Percentiles rank a stretch among this genome's conserved stretches.
These are phyloP conservation scores for Aegithalos caudatus DNA, from an alignment of 2,113 vertebrate genomes.

Conservation along the genomic window DNA sequence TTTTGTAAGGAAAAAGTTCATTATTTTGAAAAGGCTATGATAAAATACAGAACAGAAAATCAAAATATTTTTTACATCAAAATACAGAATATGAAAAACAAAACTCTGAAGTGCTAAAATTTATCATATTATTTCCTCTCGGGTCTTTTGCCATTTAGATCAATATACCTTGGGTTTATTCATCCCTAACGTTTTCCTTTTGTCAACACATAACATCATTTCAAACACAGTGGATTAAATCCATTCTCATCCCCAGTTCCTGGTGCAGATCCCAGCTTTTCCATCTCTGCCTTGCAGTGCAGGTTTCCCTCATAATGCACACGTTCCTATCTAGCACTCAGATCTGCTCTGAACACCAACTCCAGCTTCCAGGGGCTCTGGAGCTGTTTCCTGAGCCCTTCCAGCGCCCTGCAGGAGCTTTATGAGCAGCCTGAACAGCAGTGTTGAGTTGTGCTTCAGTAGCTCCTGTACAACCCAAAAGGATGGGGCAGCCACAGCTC, in stretches of 20 bases:
- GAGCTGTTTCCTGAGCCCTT: background rate
- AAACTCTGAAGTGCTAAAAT: background rate
- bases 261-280: background rate
- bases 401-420: background rate
- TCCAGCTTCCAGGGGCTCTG: background rate
- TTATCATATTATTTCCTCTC: background rate
- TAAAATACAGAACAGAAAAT: background rate
- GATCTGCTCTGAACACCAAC: background rate
- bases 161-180: background rate
- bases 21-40: background rate
- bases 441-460: background rate
- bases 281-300: background rate
- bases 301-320: background rate
- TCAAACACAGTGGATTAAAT: background rate
- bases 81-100: background rate
- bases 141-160: background rate
- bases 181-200: background rate
- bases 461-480: background rate
- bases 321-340: rapidly evolving
- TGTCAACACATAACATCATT: background rate
- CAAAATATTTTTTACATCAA: background rate
- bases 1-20: background rate
- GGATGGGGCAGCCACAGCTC: background rate
- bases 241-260: background rate
- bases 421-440: background rate